A percentile compares a stretch with the other conserved stretches of the same genome.
Evolutionary conservation across 2,797 vertebrate species (phyloP).

Genomic region (Pampus argenteus): DNA sequence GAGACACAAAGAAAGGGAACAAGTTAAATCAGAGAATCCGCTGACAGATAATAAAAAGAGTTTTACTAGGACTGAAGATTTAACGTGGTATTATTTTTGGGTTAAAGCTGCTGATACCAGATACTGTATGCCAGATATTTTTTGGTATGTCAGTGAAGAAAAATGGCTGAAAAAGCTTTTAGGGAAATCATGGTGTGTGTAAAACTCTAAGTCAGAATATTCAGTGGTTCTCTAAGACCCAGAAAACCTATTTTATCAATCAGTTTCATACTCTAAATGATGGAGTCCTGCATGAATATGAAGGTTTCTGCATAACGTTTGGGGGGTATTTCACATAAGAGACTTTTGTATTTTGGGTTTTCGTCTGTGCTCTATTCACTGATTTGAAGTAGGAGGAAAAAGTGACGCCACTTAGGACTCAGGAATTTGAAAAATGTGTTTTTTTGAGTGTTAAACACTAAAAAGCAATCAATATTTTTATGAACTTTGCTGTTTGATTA

Average conservation of each 20-base stretch:
- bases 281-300: too few species aligned
- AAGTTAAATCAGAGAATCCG: constrained; percentile 30
- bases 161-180: constrained; percentile 10
- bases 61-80: constrained; percentile 10
- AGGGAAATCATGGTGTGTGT: neutral
- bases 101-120: constrained; percentile 22
- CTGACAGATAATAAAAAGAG: too few species aligned
- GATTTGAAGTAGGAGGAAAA: neutral
- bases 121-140: neutral
- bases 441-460: too few species aligned
- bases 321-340: neutral
- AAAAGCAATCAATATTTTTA: too few species aligned
- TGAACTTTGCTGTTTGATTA: too few species aligned
- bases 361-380: too few species aligned
- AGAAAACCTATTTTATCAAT: too few species aligned
- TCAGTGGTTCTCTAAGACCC: neutral
- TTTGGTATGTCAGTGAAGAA: neutral
- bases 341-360: neutral
- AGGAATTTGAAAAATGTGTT: neutral
- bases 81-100: neutral
- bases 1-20: neutral
- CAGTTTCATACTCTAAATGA: too few species aligned
- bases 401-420: neutral
- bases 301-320: too few species aligned
- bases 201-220: neutral